phyloP scores from a whole-genome alignment of 2,797 vertebrate species.

The Enteromius unitaeniatus region DNA sequence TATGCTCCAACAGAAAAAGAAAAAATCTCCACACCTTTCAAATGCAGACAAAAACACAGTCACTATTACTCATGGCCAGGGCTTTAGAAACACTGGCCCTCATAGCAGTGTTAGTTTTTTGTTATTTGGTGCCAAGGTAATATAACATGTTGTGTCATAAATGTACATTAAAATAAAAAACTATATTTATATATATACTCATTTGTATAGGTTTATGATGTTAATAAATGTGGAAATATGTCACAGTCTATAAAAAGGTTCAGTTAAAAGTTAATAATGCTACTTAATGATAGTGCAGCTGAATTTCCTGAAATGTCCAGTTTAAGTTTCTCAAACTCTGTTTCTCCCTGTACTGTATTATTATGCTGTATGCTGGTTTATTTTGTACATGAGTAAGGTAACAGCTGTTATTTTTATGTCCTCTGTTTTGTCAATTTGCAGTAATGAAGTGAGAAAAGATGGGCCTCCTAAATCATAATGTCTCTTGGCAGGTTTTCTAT shows the following conservation, averaged over 20 bases:
- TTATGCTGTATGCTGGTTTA: background rate
- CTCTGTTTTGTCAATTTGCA: background rate
- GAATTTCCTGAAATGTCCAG: background rate
- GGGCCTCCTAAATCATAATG: background rate
- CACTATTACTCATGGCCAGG: background rate
- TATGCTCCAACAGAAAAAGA: background rate
- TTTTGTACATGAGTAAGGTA: background rate
- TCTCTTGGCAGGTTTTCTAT: constrained; percentile 84
- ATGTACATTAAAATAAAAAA: background rate
- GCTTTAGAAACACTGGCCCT: background rate
- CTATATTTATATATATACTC: no score
- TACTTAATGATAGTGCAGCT: background rate
- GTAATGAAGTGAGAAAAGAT: constrained; percentile 3
- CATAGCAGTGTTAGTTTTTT: background rate
- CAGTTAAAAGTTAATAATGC: background rate
- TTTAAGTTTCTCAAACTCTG: background rate
- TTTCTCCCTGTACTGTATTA: background rate
- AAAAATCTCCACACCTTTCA: background rate
- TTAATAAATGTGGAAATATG: background rate
- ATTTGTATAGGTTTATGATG: no score
- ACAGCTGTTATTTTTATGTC: constrained; percentile 5
- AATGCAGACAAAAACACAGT: background rate
- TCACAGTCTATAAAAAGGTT: background rate
- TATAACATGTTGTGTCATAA: background rate
- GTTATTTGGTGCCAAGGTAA: background rate